phyloP scores from a whole-genome alignment of 1,140 invertebrate genomes.

The Metopolophium dirhodum region DNA sequence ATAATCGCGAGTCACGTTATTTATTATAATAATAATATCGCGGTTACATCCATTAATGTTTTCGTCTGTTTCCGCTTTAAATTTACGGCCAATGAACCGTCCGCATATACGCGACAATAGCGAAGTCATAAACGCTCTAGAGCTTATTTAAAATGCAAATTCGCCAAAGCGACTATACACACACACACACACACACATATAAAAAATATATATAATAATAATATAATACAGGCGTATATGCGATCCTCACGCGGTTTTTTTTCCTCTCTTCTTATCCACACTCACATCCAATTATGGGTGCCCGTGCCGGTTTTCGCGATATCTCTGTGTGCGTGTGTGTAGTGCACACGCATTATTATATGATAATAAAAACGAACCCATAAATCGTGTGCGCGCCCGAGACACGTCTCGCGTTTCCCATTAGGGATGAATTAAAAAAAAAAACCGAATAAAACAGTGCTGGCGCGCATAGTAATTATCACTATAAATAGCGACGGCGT shows the following conservation, averaged over 20 bases:
- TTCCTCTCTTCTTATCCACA: background rate
- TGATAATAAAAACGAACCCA: constrained; percentile 50
- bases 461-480: constrained; percentile 32
- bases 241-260: constrained; percentile 27
- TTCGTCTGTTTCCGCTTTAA: background rate
- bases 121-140: background rate
- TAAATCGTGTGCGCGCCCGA: constrained; percentile 38
- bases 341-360: background rate
- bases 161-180: background rate
- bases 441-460: background rate
- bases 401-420: constrained; percentile 45
- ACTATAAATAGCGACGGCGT: constrained; percentile 12
- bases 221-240: background rate
- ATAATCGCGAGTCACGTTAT: background rate
- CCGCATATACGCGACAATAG: background rate
- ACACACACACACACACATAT: background rate
- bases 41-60: no score
- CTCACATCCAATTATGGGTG: constrained; percentile 48
- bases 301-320: constrained; percentile 37
- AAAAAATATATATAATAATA: background rate
- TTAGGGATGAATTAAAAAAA: constrained; percentile 53
- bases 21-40: background rate
- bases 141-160: constrained; percentile 56
- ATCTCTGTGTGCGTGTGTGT: background rate
- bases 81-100: constrained; percentile 1